Evolutionary conservation across 1,140 invertebrate species (phyloP).

Genomic region (Drosophila prosaltans): DNA sequence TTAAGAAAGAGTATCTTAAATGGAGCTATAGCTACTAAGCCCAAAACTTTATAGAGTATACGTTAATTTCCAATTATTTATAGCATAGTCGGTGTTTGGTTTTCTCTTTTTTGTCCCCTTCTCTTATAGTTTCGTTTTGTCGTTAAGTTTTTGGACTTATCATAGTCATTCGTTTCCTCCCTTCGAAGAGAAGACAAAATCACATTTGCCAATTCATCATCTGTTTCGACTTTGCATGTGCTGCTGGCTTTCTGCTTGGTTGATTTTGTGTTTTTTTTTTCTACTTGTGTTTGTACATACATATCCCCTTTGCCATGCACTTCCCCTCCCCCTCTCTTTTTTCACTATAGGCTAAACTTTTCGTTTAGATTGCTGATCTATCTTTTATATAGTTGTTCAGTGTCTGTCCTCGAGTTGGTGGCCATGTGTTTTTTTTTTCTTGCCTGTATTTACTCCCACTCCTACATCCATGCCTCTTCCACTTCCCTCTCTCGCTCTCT

Average conservation of each 20-base stretch:
- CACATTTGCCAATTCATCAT: slow-evolving; percentile 24
- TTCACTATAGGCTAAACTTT: slow-evolving; percentile 10
- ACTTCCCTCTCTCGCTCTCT: neutral
- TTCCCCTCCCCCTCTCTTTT: neutral
- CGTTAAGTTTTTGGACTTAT: slow-evolving; percentile 8
- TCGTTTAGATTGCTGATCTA: slow-evolving; percentile 17
- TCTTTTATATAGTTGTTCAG: slow-evolving; percentile 9
- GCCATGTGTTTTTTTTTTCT: slow-evolving; percentile 4
- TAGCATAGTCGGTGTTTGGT: neutral
- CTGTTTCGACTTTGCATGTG: slow-evolving; percentile 22
- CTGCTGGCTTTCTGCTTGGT: slow-evolving; percentile 18
- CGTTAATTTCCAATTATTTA: neutral
- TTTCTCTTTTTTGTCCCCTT: neutral
- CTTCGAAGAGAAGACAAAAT: neutral
- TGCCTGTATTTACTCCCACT: neutral
- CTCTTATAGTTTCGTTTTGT: neutral
- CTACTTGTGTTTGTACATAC: neutral
- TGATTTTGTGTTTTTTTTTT: neutral
- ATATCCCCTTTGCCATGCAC: no score
- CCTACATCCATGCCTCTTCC: neutral
- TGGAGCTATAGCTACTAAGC: no score
- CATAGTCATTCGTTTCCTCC: slow-evolving; percentile 11
- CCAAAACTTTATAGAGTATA: no score
- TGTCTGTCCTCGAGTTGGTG: slow-evolving; percentile 9
- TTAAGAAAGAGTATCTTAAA: no score